Evolutionary conservation across 92 coral and sea anemone species (phyloP).

Genomic region (Zoanthus sansibaricus): DNA sequence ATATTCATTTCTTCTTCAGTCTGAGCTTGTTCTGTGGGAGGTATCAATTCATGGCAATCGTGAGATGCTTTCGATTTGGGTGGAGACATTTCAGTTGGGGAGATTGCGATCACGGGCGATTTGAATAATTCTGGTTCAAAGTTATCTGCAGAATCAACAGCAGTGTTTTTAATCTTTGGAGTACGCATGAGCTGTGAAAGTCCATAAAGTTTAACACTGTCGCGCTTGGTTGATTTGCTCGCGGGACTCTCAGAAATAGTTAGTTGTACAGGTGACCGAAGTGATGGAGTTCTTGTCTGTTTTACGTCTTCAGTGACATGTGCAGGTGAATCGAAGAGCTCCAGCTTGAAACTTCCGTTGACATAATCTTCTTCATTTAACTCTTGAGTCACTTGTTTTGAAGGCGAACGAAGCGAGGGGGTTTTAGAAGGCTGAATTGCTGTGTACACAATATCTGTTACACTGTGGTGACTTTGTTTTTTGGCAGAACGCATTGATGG

Average conservation of each 20-base stretch:
- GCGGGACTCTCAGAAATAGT: not conserved
- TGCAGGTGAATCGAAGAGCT: constrained; percentile 30
- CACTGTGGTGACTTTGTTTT: constrained; percentile 3
- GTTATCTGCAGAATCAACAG: constrained; percentile 62
- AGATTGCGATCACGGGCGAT: constrained; percentile 15
- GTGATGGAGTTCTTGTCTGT: constrained; percentile 72
- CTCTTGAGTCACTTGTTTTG: constrained; percentile 3
- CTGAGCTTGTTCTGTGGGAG: not conserved
- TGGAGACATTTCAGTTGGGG: not conserved
- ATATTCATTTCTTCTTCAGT: constrained; percentile 1
- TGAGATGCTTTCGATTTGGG: constrained; percentile 7
- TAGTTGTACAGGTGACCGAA: constrained; percentile 58
- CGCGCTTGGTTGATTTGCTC: constrained; percentile 42
- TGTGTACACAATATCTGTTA: constrained; percentile 9
- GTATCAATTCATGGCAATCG: not conserved
- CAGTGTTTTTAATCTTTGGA: constrained; percentile 58
- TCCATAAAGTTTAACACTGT: constrained; percentile 70
- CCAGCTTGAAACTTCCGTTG: constrained; percentile 37
- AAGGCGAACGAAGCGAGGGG: constrained; percentile 68
- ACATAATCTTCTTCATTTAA: not conserved
- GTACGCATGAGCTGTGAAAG: constrained; percentile 66
- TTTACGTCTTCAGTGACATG: constrained; percentile 38
- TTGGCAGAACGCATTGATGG: constrained; percentile 68
- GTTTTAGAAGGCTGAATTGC: constrained; percentile 64
- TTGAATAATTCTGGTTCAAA: constrained; percentile 67